Evolutionary conservation across 2,888 invertebrate species (phyloP).

Genomic region (Anorthoa munda): DNA sequence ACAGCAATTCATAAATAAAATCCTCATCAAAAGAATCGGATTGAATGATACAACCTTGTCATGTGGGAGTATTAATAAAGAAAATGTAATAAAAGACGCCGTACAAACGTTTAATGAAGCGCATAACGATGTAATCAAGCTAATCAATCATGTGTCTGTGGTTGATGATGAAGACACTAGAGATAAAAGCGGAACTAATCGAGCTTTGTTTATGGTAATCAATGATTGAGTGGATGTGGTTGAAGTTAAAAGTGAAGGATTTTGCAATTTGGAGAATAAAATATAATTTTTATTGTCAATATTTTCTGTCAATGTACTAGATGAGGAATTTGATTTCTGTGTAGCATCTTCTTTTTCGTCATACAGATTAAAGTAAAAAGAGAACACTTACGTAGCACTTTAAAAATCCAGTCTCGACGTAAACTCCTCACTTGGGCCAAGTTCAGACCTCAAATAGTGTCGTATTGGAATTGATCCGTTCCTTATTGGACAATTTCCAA

Average conservation of each 20-base stretch:
- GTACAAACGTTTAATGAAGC: conserved; percentile 76
- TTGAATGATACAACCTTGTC: conserved; percentile 57
- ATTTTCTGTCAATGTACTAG: too few species aligned
- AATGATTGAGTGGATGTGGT: conserved; percentile 19
- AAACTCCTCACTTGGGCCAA: conserved; percentile 23
- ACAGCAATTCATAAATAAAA: conserved; percentile 46
- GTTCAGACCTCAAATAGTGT: conserved; percentile 40
- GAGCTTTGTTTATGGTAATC: conserved; percentile 48
- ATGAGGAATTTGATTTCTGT: too few species aligned
- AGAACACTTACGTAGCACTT: background rate
- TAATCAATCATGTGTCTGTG: conserved; percentile 73
- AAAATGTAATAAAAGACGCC: conserved; percentile 74
- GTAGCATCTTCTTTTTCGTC: too few species aligned
- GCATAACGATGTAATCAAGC: conserved; percentile 79
- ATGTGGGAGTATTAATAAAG: conserved; percentile 75
- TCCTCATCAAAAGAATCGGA: conserved; percentile 60
- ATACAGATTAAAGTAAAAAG: too few species aligned
- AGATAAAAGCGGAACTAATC: conserved; percentile 55
- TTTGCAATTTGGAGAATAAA: background rate
- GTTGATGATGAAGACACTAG: conserved; percentile 55
- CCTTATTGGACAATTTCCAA: conserved; percentile 64
- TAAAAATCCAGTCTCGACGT: background rate
- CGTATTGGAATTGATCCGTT: conserved; percentile 49
- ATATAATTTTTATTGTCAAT: too few species aligned
- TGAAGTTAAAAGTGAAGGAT: conserved; percentile 20